phyloP scores from a whole-genome alignment of 2,888 invertebrate genomes.

The Athalia cordata region DNA sequence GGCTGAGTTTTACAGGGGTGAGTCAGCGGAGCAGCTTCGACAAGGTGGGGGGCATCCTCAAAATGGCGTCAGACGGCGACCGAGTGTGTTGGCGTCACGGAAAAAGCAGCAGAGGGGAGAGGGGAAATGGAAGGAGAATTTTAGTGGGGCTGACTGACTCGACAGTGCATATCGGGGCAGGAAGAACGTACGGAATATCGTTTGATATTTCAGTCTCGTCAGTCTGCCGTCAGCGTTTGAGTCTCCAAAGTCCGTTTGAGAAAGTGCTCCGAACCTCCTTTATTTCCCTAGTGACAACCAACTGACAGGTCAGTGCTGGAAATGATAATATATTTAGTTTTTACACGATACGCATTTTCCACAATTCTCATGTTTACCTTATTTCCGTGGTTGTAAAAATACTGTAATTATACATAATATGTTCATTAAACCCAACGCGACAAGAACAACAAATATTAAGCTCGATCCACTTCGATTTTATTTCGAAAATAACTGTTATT shows the following conservation, averaged over 20 bases:
- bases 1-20: constrained; percentile 32
- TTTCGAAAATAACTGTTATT: too few species aligned
- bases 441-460: too few species aligned
- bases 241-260: constrained; percentile 17
- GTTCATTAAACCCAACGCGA: too few species aligned
- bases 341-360: neutral
- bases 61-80: constrained; percentile 34
- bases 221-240: constrained; percentile 30
- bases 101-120: neutral
- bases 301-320: constrained; percentile 63
- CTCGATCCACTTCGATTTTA: too few species aligned
- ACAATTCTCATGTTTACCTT: neutral
- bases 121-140: constrained; percentile 22
- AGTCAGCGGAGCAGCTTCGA: constrained; percentile 25
- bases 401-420: too few species aligned
- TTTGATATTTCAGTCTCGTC: constrained; percentile 27
- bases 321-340: constrained; percentile 20
- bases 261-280: constrained; percentile 14
- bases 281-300: constrained; percentile 46
- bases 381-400: neutral
- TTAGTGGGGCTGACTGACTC: constrained; percentile 17
- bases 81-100: neutral
- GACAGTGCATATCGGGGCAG: constrained; percentile 39
- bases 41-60: constrained; percentile 13
- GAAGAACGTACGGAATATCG: constrained; percentile 30